These are phyloP conservation scores for Lerista edwardsae DNA, from an alignment of 2,797 vertebrate genomes.

Conservation along the genomic window DNA sequence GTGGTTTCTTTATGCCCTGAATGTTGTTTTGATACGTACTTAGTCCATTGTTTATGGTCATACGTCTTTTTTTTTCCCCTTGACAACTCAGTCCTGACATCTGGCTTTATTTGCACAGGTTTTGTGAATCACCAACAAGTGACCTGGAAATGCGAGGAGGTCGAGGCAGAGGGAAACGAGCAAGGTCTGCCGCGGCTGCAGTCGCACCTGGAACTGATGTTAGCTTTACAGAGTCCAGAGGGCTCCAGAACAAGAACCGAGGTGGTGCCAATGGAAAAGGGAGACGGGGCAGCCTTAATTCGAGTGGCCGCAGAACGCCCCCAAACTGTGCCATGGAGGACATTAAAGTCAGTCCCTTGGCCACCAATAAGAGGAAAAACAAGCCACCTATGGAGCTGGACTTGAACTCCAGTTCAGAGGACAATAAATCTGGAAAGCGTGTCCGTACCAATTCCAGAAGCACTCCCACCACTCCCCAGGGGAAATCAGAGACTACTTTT, in stretches of 20 bases:
- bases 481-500: slow-evolving; percentile 90
- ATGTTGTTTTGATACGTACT: background rate
- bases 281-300: slow-evolving; percentile 90
- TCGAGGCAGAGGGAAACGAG: slow-evolving; percentile 92
- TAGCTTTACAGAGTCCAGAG: slow-evolving; percentile 86
- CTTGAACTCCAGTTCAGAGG: slow-evolving; percentile 90
- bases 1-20: slow-evolving; percentile 1
- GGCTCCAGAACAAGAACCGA: slow-evolving; percentile 91
- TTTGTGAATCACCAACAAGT: slow-evolving; percentile 96
- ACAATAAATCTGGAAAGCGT: slow-evolving; percentile 91
- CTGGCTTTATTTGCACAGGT: slow-evolving; percentile 78
- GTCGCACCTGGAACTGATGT: slow-evolving; percentile 84
- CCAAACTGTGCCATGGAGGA: slow-evolving; percentile 93
- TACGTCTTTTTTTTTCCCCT: background rate
- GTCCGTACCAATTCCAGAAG: slow-evolving; percentile 95
- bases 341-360: slow-evolving; percentile 86
- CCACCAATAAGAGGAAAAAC: slow-evolving; percentile 90
- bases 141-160: slow-evolving; percentile 93
- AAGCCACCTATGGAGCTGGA: slow-evolving; percentile 93
- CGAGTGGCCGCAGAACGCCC: slow-evolving; percentile 88
- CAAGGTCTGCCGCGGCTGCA: slow-evolving; percentile 85
- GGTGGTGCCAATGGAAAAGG: slow-evolving; percentile 92
- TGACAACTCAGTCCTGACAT: slow-evolving; percentile 21
- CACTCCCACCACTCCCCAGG: slow-evolving; percentile 94
- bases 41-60: background rate